Percentiles rank a stretch among this genome's conserved stretches.
Conservation (phyloP, 2,888 invertebrate species). For the Stomorhina lunata region DNA sequence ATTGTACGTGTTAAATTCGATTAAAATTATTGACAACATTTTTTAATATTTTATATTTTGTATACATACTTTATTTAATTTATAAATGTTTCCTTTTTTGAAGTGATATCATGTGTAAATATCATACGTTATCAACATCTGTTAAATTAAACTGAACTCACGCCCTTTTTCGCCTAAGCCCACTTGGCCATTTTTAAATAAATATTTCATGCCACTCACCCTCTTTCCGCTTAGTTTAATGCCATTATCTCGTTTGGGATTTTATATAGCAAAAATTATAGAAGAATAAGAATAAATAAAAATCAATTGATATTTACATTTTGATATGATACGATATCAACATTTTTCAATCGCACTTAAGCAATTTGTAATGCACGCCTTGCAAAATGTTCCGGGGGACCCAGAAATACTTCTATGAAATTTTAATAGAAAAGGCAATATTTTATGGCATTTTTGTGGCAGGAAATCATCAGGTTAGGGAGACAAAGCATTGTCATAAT, state of each 20-base stretch:
- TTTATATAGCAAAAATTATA: too few relatives aligned
- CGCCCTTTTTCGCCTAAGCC: slow-evolving; percentile 39
- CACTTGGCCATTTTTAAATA: neutral
- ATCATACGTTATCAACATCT: slow-evolving; percentile 61
- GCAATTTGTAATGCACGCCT: slow-evolving; percentile 74
- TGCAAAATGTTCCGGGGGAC: slow-evolving; percentile 48
- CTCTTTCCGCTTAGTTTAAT: neutral
- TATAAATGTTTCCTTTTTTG: too few relatives aligned
- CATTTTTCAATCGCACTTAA: slow-evolving; percentile 66
- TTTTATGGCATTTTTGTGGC: slow-evolving; percentile 20
- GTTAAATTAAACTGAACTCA: slow-evolving; percentile 58
- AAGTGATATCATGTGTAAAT: slow-evolving; percentile 59
- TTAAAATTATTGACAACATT: slow-evolving; percentile 6
- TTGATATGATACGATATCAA: slow-evolving; percentile 52
- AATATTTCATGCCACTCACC: neutral
- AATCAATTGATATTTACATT: slow-evolving; percentile 56
- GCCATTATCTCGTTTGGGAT: neutral
- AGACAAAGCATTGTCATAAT: slow-evolving; percentile 5
- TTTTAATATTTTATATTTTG: neutral
- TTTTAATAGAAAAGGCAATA: neutral
- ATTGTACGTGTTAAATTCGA: slow-evolving; percentile 11
- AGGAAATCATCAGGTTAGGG: neutral
- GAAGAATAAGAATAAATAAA: neutral
- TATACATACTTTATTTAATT: slow-evolving; percentile 38
- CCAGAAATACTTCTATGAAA: slow-evolving; percentile 9